These are phyloP conservation scores for Hirundo rustica DNA, from an alignment of 2,797 vertebrate genomes.

Conservation along the genomic window DNA sequence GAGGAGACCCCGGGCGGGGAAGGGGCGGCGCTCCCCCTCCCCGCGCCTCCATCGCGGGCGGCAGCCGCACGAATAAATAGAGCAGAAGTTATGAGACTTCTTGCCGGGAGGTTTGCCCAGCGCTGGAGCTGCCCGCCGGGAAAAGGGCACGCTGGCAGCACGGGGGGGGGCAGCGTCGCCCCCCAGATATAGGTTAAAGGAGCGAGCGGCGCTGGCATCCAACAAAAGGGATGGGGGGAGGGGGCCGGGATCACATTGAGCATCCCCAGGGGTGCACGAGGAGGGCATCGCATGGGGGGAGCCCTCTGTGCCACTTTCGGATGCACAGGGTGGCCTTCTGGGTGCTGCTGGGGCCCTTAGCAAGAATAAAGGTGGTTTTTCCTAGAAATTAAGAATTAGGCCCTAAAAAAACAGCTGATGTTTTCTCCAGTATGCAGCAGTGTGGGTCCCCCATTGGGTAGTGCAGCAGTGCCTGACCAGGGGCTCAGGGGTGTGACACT, in stretches of 20 bases:
- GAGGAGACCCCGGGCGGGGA: not conserved
- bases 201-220: not conserved
- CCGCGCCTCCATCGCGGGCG: not conserved
- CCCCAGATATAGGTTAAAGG: slow-evolving; percentile 44
- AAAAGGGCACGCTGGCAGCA: not conserved
- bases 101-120: slow-evolving; percentile 37
- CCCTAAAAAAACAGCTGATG: not conserved
- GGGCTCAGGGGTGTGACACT: rapidly evolving
- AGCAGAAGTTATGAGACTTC: slow-evolving; percentile 71
- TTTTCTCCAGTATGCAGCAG: not conserved
- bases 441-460: not conserved
- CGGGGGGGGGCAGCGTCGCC: not conserved
- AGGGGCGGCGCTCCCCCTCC: not conserved
- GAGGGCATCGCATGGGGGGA: not conserved
- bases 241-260: not conserved
- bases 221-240: not conserved
- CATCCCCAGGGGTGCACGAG: rapidly evolving
- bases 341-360: not conserved
- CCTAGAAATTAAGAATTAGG: not conserved
- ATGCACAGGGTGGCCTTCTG: rapidly evolving
- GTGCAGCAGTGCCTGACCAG: not conserved
- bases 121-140: not conserved
- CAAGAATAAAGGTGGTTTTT: not conserved
- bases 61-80: slow-evolving; percentile 45
- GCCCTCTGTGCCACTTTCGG: not conserved